These are phyloP conservation scores for Drosophila virilis DNA, from an alignment of 1,140 invertebrate genomes.

Conservation along the genomic window DNA sequence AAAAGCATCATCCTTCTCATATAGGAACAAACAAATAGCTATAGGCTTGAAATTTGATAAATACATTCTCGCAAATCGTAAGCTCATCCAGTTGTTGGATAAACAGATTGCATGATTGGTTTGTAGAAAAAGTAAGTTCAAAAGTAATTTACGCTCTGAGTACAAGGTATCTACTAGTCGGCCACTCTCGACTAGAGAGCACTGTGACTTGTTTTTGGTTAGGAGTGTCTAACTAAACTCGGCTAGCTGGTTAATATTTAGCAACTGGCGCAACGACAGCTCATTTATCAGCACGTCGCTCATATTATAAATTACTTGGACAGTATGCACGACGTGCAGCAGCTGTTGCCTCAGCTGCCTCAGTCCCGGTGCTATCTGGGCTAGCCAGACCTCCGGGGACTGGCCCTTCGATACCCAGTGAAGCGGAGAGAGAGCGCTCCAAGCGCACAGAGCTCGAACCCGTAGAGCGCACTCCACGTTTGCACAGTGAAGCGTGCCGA, in stretches of 20 bases:
- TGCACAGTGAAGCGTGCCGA: constrained; percentile 63
- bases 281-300: constrained; percentile 52
- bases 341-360: constrained; percentile 30
- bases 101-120: not conserved
- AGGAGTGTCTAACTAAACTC: constrained; percentile 30
- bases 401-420: constrained; percentile 47
- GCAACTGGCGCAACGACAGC: constrained; percentile 47
- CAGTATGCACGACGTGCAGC: constrained; percentile 45
- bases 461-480: constrained; percentile 36
- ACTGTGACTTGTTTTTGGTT: not conserved
- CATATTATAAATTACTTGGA: constrained; percentile 53
- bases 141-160: not conserved
- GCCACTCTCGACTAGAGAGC: not conserved
- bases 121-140: too few relatives aligned
- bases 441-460: constrained; percentile 6
- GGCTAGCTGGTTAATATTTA: constrained; percentile 48
- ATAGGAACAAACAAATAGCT: too few relatives aligned
- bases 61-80: not conserved
- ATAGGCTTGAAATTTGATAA: not conserved
- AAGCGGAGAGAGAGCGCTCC: constrained; percentile 20
- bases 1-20: too few relatives aligned
- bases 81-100: not conserved
- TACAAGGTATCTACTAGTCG: not conserved
- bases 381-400: constrained; percentile 30
- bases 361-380: constrained; percentile 22